Evolutionary conservation across 1,140 invertebrate species (phyloP), one percentile per base, ranked within the genome.

Genomic region (Trachymyrmex septentrionalis): DNA sequence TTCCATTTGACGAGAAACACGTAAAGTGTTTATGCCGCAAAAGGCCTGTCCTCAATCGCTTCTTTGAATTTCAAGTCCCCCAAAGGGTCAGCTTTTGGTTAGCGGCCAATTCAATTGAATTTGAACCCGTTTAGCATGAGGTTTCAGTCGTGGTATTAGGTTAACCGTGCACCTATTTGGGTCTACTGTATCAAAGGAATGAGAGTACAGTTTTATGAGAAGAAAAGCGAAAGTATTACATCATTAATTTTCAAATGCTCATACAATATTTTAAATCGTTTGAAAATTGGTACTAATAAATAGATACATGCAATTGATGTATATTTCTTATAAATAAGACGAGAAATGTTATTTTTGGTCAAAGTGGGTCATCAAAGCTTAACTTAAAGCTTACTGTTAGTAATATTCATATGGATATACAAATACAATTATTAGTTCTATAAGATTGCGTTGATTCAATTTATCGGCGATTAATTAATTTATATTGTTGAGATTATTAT

Each of bases 51-150:
- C 10, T 19, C 57, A 21, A 82, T 71, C 16, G 63, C 44, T 81
- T 71, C 50, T 50, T 73, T 66, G 55, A 86, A 76, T 82, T 69
- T 21, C 63, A 12, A 75, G 38, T 61, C 34, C 14, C 27, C 75
- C 80, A 50, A 63, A 84, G 55, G 69, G 44, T 84, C 80, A 61
- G 55, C 69, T 84, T 84, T 75, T 24, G 69, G 67, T 50, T 61
- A 72, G 67, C 38, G 55, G 38, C 38, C 80, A 50, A 84, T 73
- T 44, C 69, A 84, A 84, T 84, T 48, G 80, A 84, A 73, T 84
- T 84, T 75, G 69, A 63, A 61, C 44, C 69, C 69, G 69, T 72
- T 71, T 71, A 59, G 67, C 67, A 59, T 75, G 69, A 75, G 57
- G 24, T 75, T 82, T 84, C 55, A 50, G 24, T 73, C 80, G 55